Conservation (phyloP, 2,113 vertebrate genomes). For the Neotoma lepida region DNA sequence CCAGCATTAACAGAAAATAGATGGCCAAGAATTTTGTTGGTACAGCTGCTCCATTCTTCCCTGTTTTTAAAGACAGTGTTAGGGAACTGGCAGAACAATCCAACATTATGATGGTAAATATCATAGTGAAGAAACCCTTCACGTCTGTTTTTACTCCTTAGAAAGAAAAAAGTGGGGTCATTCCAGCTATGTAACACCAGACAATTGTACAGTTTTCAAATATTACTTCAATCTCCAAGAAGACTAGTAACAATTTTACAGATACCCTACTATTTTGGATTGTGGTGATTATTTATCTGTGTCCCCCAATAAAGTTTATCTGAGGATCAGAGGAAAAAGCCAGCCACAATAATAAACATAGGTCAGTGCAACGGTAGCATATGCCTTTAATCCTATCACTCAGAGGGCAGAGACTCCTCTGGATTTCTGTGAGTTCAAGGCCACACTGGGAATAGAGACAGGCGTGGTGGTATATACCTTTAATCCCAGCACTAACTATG, state of each 20-base stretch:
- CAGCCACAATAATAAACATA: too few species aligned
- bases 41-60: constrained; percentile 89
- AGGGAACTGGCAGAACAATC: constrained; percentile 91
- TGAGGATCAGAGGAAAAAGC: too few species aligned
- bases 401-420: too few species aligned
- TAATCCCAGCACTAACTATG: too few species aligned
- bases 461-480: too few species aligned
- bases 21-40: constrained; percentile 92
- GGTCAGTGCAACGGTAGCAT: too few species aligned
- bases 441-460: too few species aligned
- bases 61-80: constrained; percentile 91
- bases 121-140: constrained; percentile 89
- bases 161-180: neutral
- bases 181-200: neutral
- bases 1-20: constrained; percentile 93
- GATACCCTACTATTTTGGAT: neutral
- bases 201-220: neutral
- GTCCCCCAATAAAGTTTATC: too few species aligned
- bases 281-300: too few species aligned
- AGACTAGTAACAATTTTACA: neutral
- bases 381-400: too few species aligned
- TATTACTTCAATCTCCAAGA: neutral
- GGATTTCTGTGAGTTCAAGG: too few species aligned
- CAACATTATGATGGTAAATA: constrained; percentile 88
- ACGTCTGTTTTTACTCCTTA: constrained; percentile 88